phyloP scores from a whole-genome alignment of 2,113 vertebrate genomes.

The Loxodonta africana region DNA sequence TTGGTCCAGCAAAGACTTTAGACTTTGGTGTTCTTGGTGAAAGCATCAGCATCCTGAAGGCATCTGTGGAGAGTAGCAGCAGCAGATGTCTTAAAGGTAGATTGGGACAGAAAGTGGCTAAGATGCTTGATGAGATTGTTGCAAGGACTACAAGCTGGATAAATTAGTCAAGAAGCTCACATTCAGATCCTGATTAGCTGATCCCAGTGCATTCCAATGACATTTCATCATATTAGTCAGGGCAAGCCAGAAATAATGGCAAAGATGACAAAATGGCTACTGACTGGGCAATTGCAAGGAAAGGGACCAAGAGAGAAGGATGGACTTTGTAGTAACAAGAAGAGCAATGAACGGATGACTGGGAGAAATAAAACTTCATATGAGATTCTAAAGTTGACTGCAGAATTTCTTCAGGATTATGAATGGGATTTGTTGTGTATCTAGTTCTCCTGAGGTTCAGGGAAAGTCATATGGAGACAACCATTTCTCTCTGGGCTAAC shows the following conservation, averaged over 20 bases:
- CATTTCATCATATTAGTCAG: conserved; percentile 17
- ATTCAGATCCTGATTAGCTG: neutral
- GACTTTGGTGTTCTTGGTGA: neutral
- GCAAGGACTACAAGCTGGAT: neutral
- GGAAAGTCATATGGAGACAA: neutral
- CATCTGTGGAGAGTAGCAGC: neutral
- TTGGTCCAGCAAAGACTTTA: neutral
- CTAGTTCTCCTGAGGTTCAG: neutral
- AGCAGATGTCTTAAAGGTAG: neutral
- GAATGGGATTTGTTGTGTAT: neutral
- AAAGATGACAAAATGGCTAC: conserved; percentile 11
- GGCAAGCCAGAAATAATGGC: neutral
- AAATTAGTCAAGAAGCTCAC: conserved; percentile 28
- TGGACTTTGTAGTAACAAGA: neutral
- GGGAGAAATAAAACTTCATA: neutral
- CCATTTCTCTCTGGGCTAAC: neutral
- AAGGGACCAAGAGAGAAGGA: neutral
- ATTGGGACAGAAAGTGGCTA: neutral
- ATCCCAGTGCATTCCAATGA: neutral
- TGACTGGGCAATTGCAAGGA: neutral
- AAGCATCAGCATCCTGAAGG: neutral
- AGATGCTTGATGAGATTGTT: neutral
- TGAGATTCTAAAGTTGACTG: neutral
- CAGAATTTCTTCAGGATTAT: conserved; percentile 14
- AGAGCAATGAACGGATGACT: neutral